Conservation (phyloP, 2,888 invertebrate species). For the Dryomyza anilis region DNA sequence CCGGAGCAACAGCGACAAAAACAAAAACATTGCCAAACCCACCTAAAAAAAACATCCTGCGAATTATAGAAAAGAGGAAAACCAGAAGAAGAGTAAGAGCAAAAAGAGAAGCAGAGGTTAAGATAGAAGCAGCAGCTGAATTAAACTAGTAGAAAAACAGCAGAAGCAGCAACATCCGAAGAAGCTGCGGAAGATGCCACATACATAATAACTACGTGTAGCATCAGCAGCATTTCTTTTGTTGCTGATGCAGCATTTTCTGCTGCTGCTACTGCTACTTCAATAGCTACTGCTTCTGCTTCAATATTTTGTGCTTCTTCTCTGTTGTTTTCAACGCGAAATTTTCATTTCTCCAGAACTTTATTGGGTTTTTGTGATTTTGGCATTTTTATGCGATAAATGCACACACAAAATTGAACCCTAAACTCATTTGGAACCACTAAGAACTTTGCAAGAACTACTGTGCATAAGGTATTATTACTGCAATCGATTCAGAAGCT, state of each 20-base stretch:
- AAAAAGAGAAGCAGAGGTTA: no score
- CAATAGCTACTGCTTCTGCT: not conserved
- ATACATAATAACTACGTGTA: no score
- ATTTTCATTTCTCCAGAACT: not conserved
- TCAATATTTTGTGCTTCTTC: not conserved
- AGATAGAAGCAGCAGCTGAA: no score
- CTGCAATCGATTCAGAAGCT: no score
- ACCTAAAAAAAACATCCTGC: not conserved
- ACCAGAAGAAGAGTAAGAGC: no score
- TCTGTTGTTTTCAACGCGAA: not conserved
- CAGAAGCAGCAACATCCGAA: not conserved
- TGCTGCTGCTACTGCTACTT: not conserved
- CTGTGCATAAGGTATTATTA: no score
- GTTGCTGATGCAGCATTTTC: constrained; percentile 31
- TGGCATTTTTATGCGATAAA: constrained; percentile 1
- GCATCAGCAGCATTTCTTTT: constrained; percentile 22
- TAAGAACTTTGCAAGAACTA: no score
- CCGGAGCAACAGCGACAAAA: not conserved
- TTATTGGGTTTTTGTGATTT: not conserved
- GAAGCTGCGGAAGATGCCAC: no score
- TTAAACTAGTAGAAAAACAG: no score
- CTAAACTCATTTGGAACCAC: no score
- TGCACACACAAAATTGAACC: no score
- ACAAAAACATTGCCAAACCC: not conserved
- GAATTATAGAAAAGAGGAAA: not conserved